phyloP scores from a whole-genome alignment of 2,888 invertebrate genomes.

The Pyrochroa serraticornis region DNA sequence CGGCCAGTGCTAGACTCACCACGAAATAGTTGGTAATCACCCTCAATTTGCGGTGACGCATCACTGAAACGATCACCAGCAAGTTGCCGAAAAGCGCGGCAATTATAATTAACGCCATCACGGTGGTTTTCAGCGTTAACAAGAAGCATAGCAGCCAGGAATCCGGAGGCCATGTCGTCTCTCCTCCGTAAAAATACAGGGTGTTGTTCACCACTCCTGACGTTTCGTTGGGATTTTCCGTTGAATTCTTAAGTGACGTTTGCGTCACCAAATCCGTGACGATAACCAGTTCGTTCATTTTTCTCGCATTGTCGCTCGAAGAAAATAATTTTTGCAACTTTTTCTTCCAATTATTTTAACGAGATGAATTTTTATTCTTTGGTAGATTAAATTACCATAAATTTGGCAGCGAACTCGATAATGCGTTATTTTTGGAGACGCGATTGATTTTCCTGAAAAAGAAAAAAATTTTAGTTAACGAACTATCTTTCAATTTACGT shows the following conservation, averaged over 20 bases:
- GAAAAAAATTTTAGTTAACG: too few relatives aligned
- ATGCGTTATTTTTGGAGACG: too few relatives aligned
- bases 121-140: conserved; percentile 72
- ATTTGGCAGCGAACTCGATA: too few relatives aligned
- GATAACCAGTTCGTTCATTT: conserved; percentile 44
- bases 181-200: conserved; percentile 33
- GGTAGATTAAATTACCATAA: too few relatives aligned
- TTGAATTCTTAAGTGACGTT: conserved; percentile 31
- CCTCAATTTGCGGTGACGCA: conserved; percentile 75
- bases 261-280: conserved; percentile 38
- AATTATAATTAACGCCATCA: conserved; percentile 87
- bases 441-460: too few relatives aligned
- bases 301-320: conserved; percentile 1
- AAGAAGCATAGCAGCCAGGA: conserved; percentile 65
- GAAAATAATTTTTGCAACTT: conserved; percentile 3
- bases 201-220: conserved; percentile 35
- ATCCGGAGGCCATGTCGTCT: conserved; percentile 38
- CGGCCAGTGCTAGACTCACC: conserved; percentile 91
- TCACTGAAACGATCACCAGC: conserved; percentile 85
- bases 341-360: background rate
- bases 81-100: conserved; percentile 90
- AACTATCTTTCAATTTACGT: too few relatives aligned
- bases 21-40: conserved; percentile 96
- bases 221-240: conserved; percentile 34
- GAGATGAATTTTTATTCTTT: too few relatives aligned